Base-by-base conservation (phyloP, 2,113 vertebrate species). In the Haplotaxodon microlepis region DNA sequence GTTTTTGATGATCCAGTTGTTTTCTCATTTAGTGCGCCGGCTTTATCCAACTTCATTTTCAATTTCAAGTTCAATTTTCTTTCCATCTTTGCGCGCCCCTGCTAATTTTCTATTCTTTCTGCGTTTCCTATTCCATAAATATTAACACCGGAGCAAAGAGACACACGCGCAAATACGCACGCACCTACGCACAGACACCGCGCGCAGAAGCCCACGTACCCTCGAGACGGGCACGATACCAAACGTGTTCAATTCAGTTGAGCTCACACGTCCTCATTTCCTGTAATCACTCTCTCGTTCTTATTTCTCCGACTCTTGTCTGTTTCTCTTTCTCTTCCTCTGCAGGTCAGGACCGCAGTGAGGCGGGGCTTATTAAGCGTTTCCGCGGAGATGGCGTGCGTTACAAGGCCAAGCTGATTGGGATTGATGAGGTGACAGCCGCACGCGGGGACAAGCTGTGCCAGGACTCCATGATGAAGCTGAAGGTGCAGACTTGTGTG, bases 401-500 rank as follows among this genome's bases (percentile, higher is more conserved):
- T 57, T 99, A 99, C 96, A 99, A 98, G 94, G 98, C 98, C 94
- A 99, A 99, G 93, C 96, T 99, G 95, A 99, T 99, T 11, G 98
- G 98, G 92, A 98, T 98, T 78, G 98, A 99, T 89, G 98, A 98
- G 91, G 98, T 99, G 94, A 97, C 97, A 29, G 98, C 98, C 1
- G 98, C 98, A 24, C 97, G 98, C 82, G 98, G 98, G 93, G 98
- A 99, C 97, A 99, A 99, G 96, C 97, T 99, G 97, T 99, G 98
- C 96, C 98, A 99, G 94, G 98, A 99, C 95, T 98, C 98, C 93
- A 99, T 99, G 98, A 98, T 99, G 97, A 99, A 99, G 92, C 98
- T 99, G 94, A 99, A 99, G 98, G 98, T 99, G 82, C 90, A 84
- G 66, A 91, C 81, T 50, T 81, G 53, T 81, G 57, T 91, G 76